Conservation (phyloP, 2,113 vertebrate genomes). For the Machaerirhynchus nigripectus region DNA sequence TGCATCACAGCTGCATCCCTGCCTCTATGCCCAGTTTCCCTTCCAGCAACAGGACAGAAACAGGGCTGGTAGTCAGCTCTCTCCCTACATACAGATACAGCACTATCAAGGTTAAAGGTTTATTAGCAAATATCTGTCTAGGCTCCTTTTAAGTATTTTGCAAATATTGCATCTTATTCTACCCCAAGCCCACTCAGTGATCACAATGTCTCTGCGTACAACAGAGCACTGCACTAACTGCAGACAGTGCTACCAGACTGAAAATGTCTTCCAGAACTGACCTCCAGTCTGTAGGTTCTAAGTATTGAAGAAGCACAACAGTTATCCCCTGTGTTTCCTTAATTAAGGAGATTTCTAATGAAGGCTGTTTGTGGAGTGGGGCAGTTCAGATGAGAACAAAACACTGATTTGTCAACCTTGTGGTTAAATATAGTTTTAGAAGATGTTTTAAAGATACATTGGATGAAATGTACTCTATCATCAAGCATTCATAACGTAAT, state of each 20-base stretch:
- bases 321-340: background rate
- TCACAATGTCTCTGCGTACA: background rate
- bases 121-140: background rate
- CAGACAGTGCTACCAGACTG: background rate
- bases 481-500: background rate
- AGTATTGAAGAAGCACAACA: background rate
- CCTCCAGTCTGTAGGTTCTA: background rate
- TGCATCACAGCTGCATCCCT: background rate
- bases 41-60: background rate
- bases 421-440: background rate
- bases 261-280: background rate
- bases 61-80: background rate
- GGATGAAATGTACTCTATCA: background rate
- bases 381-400: background rate
- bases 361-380: background rate
- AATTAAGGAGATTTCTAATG: background rate
- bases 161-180: background rate
- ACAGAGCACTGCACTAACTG: background rate
- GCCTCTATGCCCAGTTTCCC: background rate
- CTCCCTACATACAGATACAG: background rate
- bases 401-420: background rate
- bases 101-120: background rate
- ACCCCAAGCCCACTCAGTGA: background rate
- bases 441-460: background rate
- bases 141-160: background rate